These are phyloP conservation scores for Ia io DNA, from an alignment of 2,113 vertebrate species.

Conservation along the genomic window DNA sequence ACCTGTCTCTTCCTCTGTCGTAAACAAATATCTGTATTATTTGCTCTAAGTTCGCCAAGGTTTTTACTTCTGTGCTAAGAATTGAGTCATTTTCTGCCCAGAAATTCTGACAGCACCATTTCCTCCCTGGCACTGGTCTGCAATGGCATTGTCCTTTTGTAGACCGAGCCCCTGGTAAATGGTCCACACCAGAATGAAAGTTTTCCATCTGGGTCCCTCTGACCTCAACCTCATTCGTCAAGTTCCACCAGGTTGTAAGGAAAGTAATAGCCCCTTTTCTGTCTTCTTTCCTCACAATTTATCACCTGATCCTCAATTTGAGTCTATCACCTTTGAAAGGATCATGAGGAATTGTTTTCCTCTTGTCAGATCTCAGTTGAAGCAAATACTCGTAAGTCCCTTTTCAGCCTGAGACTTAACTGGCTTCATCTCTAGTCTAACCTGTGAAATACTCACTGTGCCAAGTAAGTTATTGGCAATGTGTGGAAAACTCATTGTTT, in stretches of 20 bases:
- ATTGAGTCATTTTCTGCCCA: slow-evolving; percentile 22
- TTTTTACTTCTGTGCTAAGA: neutral
- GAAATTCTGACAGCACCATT: neutral
- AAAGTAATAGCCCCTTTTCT: slow-evolving; percentile 53
- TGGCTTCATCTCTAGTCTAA: neutral
- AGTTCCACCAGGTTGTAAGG: neutral
- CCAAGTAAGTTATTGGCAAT: neutral
- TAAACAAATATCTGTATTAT: slow-evolving; percentile 3
- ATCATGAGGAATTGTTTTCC: slow-evolving; percentile 65
- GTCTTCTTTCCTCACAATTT: slow-evolving; percentile 47
- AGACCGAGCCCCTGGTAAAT: neutral
- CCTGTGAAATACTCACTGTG: neutral
- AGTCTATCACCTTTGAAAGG: slow-evolving; percentile 65
- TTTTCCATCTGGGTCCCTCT: slow-evolving; percentile 54
- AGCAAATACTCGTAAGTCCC: slow-evolving; percentile 34
- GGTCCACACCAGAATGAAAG: slow-evolving; percentile 16
- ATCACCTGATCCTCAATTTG: slow-evolving; percentile 51
- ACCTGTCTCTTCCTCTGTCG: neutral
- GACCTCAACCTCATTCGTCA: slow-evolving; percentile 59
- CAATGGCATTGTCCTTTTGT: neutral
- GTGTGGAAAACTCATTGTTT: neutral
- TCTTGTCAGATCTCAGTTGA: slow-evolving; percentile 38
- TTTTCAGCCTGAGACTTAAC: neutral
- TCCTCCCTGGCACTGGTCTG: neutral
- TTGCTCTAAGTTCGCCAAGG: neutral